Evolutionary conservation across 2,113 vertebrate species (phyloP).

Genomic region (Centropus unirufus): DNA sequence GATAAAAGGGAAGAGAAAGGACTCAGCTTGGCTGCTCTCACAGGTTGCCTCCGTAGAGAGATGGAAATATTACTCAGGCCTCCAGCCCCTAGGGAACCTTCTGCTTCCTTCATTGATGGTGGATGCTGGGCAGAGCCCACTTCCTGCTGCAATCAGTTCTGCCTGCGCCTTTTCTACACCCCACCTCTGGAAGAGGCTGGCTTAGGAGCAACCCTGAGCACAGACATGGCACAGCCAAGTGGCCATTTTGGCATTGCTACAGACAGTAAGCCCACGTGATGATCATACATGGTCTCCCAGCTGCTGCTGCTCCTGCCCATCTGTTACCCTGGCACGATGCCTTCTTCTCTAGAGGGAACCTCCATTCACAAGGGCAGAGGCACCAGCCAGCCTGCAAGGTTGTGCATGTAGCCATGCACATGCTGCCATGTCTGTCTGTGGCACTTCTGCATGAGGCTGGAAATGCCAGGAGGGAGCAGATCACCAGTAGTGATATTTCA

Average conservation of each 20-base stretch:
- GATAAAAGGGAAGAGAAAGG: neutral
- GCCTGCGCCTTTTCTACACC: neutral
- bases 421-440: neutral
- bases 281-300: constrained; percentile 51
- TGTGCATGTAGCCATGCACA: neutral
- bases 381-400: neutral
- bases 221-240: neutral
- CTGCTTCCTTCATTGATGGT: neutral
- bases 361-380: constrained; percentile 13
- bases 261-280: neutral
- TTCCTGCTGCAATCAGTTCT: neutral
- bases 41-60: neutral
- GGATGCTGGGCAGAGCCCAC: neutral
- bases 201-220: neutral
- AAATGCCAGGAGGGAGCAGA: neutral
- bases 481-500: neutral
- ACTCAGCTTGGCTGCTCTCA: neutral
- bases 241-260: neutral
- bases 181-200: neutral
- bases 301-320: constrained; percentile 62
- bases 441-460: neutral
- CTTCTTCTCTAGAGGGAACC: constrained; percentile 17
- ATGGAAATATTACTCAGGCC: neutral
- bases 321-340: constrained; percentile 65
- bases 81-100: neutral